Evolutionary conservation across 1,140 invertebrate genomes (phyloP).

Genomic region (Diploscapter pachys): DNA sequence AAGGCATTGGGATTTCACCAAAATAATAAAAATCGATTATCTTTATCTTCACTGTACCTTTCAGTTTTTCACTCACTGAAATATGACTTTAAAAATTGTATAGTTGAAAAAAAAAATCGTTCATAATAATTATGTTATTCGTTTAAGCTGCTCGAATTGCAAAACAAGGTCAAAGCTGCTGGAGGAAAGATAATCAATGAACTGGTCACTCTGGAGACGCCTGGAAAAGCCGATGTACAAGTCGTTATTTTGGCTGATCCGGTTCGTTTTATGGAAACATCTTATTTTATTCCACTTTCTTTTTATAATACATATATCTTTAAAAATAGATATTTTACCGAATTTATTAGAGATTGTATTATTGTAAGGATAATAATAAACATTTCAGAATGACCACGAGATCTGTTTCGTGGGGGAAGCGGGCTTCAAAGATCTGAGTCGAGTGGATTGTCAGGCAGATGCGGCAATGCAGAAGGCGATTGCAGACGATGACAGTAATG

Average conservation of each 20-base stretch:
- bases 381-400: conserved; percentile 81
- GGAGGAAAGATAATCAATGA: conserved; percentile 79
- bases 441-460: conserved; percentile 79
- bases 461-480: conserved; percentile 76
- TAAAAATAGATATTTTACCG: too few relatives aligned
- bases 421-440: conserved; percentile 80
- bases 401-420: conserved; percentile 98
- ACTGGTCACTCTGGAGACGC: conserved; percentile 83
- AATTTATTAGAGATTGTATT: too few relatives aligned
- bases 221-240: conserved; percentile 88
- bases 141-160: conserved; percentile 69
- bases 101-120: neutral
- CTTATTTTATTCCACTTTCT: neutral
- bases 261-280: conserved; percentile 59
- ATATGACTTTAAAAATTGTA: neutral
- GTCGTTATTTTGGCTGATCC: conserved; percentile 94
- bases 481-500: conserved; percentile 51
- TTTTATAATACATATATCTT: neutral
- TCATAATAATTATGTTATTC: conserved; percentile 50
- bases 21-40: too few relatives aligned
- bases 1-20: too few relatives aligned
- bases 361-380: neutral
- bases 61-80: neutral
- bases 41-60: too few relatives aligned
- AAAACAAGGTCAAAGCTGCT: conserved; percentile 72